Evolutionary conservation across 2,888 invertebrate genomes (phyloP).

Genomic region (Brassicogethes aeneus): DNA sequence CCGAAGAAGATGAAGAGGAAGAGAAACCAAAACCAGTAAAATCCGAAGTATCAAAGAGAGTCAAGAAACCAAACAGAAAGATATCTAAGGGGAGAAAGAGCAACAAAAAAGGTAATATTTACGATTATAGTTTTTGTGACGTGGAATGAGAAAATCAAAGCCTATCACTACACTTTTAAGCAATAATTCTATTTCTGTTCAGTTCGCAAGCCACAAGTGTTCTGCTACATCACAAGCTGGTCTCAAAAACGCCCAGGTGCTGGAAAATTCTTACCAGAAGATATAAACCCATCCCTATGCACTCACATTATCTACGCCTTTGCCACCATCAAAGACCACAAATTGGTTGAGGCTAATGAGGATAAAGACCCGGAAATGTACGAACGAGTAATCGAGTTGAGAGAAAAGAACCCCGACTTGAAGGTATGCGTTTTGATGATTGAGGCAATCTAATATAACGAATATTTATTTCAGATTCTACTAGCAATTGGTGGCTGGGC

Average conservation of each 20-base stretch:
- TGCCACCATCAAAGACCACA: constrained; percentile 80
- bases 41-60: constrained; percentile 58
- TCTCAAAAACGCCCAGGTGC: constrained; percentile 83
- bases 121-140: not conserved
- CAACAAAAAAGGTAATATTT: constrained; percentile 56
- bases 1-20: constrained; percentile 42
- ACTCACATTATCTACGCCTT: constrained; percentile 95
- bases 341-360: constrained; percentile 68
- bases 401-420: constrained; percentile 80
- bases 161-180: no score
- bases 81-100: constrained; percentile 35
- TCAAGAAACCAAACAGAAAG: constrained; percentile 58
- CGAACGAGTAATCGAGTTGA: constrained; percentile 71
- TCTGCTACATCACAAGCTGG: constrained; percentile 97
- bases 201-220: constrained; percentile 79
- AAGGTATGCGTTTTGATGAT: constrained; percentile 47
- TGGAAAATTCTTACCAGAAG: constrained; percentile 82
- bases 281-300: constrained; percentile 81
- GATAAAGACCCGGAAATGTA: constrained; percentile 83
- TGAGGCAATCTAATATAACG: not conserved
- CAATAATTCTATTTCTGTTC: no score
- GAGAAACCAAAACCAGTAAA: constrained; percentile 70
- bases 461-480: constrained; percentile 48
- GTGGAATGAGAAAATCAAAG: no score
- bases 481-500: constrained; percentile 94